Base-by-base conservation (phyloP, 2,888 invertebrate genomes). In the Meandrusa payeni region DNA sequence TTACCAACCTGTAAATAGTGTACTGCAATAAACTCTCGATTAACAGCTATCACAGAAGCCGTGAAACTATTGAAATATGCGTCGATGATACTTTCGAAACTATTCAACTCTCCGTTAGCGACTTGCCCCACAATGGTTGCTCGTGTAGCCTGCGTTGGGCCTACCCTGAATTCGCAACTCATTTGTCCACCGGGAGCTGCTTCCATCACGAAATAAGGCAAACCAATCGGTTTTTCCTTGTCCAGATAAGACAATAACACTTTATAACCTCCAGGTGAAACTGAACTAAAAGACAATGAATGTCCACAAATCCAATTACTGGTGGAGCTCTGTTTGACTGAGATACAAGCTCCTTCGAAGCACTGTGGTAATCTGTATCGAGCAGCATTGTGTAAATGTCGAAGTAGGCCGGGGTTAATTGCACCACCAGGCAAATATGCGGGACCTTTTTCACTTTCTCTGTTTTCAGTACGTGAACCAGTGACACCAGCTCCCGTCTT, bases 151-250 rank as follows among this genome's bases (percentile, higher is more conserved):
- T 54, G 53, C 0, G 78, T 63, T 0, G 87, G 87, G 0, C 72
- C 76, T 12, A 83, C 85, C 0, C 87, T 81, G 41, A 76, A 63
- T 46, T 86, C 85, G 42, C 79, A 78, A 52, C 86, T 87, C 71
- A 83, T 63, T 54, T 87, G 85, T 1, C 88, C 87, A 0, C 86
- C 85, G 0, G 88, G 88, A 0, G 88, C 83, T 2, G 81, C 77
- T 53, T 87, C 86, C 81, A 87, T 76, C 33, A 87, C 75, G 27
- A 86, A 86, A 48, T 87, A 87, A 0, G 85, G 85, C 39, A 86
- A 42, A 1, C 67, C 62, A 5, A 64, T 50, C 0, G 72, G 63
- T 23, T 73, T 82, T 3, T 52, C 54, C 40, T 75, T 81, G 50
- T 81, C 76, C 12, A 64, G 64, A 48, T 85, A 86, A 0, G 85